A percentile compares a stretch with the other conserved stretches of the same genome.
Evolutionary conservation across 2,888 invertebrate genomes (phyloP).

Genomic region (Idaea aversata): DNA sequence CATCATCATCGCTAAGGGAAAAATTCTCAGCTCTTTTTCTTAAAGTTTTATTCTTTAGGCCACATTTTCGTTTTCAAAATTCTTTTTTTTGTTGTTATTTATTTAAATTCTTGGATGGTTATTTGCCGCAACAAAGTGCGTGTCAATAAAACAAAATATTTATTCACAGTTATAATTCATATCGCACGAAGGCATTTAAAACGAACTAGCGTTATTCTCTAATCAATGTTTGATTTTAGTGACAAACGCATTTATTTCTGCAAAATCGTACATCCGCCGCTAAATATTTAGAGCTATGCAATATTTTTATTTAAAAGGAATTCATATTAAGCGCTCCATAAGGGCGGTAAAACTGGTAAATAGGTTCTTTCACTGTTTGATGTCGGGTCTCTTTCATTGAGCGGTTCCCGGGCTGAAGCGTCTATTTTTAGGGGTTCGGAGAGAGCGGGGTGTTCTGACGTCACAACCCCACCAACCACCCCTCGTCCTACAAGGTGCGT

Average conservation of each 20-base stretch:
- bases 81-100: too few species aligned
- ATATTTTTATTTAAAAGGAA: not conserved
- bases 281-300: too few species aligned
- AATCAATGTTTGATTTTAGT: too few species aligned
- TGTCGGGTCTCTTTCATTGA: slow-evolving; percentile 57
- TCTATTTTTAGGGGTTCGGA: slow-evolving; percentile 72
- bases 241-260: too few species aligned
- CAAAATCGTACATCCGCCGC: too few species aligned
- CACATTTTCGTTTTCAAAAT: not conserved
- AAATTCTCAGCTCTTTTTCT: not conserved
- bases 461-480: slow-evolving; percentile 39
- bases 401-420: slow-evolving; percentile 63
- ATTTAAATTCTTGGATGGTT: too few species aligned
- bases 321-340: not conserved
- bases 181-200: too few species aligned
- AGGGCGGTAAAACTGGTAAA: not conserved
- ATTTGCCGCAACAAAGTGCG: too few species aligned
- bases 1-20: not conserved
- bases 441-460: slow-evolving; percentile 50
- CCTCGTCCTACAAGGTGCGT: slow-evolving; percentile 33
- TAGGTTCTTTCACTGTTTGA: not conserved
- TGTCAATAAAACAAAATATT: too few species aligned
- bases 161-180: too few species aligned
- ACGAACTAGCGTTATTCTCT: too few species aligned
- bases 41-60: not conserved